These are phyloP conservation scores for Trissoscelio sp. DNA, from an alignment of 2,888 invertebrate species.

Conservation along the genomic window DNA sequence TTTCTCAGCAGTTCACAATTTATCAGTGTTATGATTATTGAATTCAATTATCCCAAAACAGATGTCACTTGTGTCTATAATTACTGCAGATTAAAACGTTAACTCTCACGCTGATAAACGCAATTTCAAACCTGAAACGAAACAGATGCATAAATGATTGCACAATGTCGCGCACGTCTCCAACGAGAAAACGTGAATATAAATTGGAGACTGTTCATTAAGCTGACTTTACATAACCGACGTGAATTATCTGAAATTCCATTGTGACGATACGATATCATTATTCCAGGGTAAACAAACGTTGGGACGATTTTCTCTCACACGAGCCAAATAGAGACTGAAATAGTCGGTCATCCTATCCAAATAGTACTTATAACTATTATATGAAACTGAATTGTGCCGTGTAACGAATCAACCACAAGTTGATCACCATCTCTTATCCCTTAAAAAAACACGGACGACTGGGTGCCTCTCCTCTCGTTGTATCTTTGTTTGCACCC, in stretches of 20 bases:
- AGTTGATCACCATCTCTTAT: conserved; percentile 28
- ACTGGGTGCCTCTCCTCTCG: conserved; percentile 11
- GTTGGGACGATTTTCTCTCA: not conserved
- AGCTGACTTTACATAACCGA: conserved; percentile 3
- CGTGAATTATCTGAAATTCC: conserved; percentile 22
- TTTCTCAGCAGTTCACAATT: not conserved
- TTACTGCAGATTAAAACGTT: not conserved
- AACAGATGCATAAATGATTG: conserved; percentile 6
- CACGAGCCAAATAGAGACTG: not conserved
- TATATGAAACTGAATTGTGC: not conserved
- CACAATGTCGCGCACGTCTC: not conserved
- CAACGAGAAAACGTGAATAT: not conserved
- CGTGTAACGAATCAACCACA: conserved; percentile 23
- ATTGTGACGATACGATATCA: conserved; percentile 2
- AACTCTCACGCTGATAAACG: no score
- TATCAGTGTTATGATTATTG: not conserved
- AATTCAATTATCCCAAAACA: conserved; percentile 19
- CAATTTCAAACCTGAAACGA: not conserved
- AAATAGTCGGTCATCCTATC: conserved; percentile 2
- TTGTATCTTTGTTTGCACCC: conserved; percentile 34
- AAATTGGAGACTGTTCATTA: not conserved
- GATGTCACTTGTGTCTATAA: not conserved
- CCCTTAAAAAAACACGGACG: conserved; percentile 33
- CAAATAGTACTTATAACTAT: no score
- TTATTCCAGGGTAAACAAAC: conserved; percentile 24